Conservation (phyloP, 2,113 vertebrate genomes). For the Chlamydotis undulata region DNA sequence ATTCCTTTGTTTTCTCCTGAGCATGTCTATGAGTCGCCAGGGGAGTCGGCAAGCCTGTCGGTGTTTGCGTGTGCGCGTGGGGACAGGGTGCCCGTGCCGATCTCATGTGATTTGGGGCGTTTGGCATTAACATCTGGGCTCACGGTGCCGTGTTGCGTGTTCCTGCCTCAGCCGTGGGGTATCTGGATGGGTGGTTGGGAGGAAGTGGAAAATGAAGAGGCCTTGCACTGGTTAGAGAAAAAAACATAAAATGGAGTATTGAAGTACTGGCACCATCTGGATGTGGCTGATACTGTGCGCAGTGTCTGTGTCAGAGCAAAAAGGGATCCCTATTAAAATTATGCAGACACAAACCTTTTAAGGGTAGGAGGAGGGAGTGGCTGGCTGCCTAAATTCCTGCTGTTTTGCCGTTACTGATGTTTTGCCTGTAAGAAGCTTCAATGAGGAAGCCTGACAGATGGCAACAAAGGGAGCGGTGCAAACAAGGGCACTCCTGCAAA, state of each 20-base stretch:
- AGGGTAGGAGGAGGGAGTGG: background rate
- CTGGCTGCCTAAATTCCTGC: conserved; percentile 32
- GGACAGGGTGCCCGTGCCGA: background rate
- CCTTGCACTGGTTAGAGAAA: background rate
- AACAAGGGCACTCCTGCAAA: conserved; percentile 27
- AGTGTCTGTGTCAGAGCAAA: conserved; percentile 7
- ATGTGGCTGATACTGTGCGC: background rate
- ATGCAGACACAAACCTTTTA: background rate
- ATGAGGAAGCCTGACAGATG: conserved; percentile 50
- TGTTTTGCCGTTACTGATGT: conserved; percentile 36
- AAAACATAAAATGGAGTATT: background rate
- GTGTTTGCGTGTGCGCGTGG: rapidly evolving
- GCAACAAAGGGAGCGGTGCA: conserved; percentile 43
- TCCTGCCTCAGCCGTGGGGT: background rate
- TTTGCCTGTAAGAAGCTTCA: conserved; percentile 31
- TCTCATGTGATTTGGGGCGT: rapidly evolving
- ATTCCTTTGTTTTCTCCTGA: background rate
- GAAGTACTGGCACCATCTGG: background rate
- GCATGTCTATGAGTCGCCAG: background rate
- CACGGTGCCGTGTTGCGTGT: rapidly evolving
- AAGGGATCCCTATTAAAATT: background rate
- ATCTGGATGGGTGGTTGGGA: background rate
- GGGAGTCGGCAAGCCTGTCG: background rate
- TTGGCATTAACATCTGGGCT: background rate
- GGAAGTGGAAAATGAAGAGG: background rate